Evolutionary conservation across 2,113 vertebrate genomes (phyloP).

Genomic region (Ailurus styani): DNA sequence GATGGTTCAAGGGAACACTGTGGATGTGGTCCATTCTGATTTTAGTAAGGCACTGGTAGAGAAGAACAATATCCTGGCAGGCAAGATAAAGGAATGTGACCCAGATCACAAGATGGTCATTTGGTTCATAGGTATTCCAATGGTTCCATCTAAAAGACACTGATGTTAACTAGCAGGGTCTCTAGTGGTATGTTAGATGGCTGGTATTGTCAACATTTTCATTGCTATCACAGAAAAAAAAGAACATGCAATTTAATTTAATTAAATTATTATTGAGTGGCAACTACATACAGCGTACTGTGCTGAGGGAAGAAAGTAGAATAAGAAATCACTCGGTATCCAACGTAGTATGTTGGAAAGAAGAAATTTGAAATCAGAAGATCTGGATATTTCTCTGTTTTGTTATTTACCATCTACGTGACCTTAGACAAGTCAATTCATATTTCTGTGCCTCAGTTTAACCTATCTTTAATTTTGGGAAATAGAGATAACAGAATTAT

Average conservation of each 20-base stretch:
- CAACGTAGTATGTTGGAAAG: not conserved
- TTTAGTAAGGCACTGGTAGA: not conserved
- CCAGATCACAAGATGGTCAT: not conserved
- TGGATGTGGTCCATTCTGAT: not conserved
- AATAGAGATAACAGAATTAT: not conserved
- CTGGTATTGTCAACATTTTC: not conserved
- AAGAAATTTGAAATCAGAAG: not conserved
- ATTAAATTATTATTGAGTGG: not conserved
- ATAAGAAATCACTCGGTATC: not conserved
- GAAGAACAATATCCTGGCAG: not conserved
- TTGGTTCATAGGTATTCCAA: not conserved
- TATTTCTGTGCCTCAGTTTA: conserved; percentile 8
- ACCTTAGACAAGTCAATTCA: not conserved
- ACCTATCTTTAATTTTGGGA: not conserved
- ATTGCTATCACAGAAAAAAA: not conserved
- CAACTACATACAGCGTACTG: not conserved
- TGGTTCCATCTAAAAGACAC: not conserved
- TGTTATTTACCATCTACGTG: not conserved
- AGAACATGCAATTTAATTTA: not conserved
- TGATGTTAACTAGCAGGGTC: not conserved
- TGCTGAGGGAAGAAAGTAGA: not conserved
- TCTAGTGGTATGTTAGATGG: not conserved
- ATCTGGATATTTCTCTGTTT: not conserved
- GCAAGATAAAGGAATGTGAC: not conserved
- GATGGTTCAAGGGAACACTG: not conserved